These are phyloP conservation scores for Liodrosophila aerea DNA, from an alignment of 2,888 invertebrate genomes.

Conservation along the genomic window DNA sequence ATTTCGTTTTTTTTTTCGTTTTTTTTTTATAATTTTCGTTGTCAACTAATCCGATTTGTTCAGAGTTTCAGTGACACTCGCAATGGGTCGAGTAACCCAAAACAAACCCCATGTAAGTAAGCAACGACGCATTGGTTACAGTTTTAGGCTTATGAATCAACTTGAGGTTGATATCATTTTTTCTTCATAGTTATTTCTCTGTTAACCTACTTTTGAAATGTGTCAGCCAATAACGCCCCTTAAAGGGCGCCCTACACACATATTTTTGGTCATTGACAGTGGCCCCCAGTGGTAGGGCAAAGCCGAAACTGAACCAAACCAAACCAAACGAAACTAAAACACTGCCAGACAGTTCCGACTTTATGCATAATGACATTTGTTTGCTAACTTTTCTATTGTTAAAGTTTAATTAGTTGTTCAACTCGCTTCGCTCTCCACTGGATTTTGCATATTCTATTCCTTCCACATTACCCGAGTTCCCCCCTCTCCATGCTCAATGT, in stretches of 20 bases:
- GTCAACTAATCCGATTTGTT: conserved; percentile 79
- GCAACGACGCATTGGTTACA: conserved; percentile 59
- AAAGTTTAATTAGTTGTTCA: conserved; percentile 73
- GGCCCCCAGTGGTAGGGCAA: conserved; percentile 8
- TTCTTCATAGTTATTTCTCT: conserved; percentile 43
- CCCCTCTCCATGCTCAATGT: conserved; percentile 6
- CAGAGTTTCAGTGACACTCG: conserved; percentile 48
- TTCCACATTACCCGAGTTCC: background rate
- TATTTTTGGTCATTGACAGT: conserved; percentile 29
- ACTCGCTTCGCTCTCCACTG: conserved; percentile 28
- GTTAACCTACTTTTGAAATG: conserved; percentile 72
- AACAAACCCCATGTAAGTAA: background rate
- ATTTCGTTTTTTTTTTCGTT: conserved; percentile 4
- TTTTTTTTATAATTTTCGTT: conserved; percentile 21
- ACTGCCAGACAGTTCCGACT: conserved; percentile 33
- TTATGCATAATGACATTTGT: conserved; percentile 61
- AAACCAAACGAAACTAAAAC: conserved; percentile 20
- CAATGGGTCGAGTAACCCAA: conserved; percentile 32
- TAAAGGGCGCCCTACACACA: conserved; percentile 30
- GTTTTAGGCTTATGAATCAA: conserved; percentile 72
- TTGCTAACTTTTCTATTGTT: conserved; percentile 74
- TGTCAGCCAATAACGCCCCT: conserved; percentile 43
- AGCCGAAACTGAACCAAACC: background rate
- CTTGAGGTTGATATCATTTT: conserved; percentile 32
- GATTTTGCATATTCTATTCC: conserved; percentile 15